phyloP scores from a whole-genome alignment of 2,888 invertebrate species.

The Colostygia pectinataria region DNA sequence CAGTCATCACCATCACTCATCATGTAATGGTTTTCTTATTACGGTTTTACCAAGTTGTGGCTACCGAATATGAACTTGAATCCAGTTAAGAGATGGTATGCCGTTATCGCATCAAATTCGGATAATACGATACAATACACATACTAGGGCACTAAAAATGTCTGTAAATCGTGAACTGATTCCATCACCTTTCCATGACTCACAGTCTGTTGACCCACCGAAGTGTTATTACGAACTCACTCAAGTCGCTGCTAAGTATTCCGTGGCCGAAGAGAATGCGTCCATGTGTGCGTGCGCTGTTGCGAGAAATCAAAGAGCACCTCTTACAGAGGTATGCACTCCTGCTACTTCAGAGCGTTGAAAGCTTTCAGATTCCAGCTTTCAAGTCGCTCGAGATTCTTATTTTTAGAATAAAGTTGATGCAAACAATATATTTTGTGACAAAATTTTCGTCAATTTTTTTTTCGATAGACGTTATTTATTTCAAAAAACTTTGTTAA shows the following conservation, averaged over 20 bases:
- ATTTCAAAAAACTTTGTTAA: too few species aligned
- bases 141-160: too few species aligned
- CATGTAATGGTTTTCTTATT: too few species aligned
- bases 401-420: constrained; percentile 7
- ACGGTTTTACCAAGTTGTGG: too few species aligned
- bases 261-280: constrained; percentile 32
- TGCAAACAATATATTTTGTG: too few species aligned
- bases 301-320: constrained; percentile 31
- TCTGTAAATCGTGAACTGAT: constrained; percentile 31
- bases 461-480: too few species aligned
- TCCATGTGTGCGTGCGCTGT: constrained; percentile 35
- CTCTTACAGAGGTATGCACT: constrained; percentile 31
- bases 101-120: too few species aligned
- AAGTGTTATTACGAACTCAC: constrained; percentile 30
- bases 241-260: constrained; percentile 22
- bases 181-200: constrained; percentile 58
- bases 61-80: too few species aligned
- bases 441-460: too few species aligned
- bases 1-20: too few species aligned
- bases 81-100: too few species aligned
- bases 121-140: too few species aligned
- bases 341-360: constrained; percentile 34
- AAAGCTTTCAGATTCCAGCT: constrained; percentile 31
- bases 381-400: constrained; percentile 13
- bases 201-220: constrained; percentile 65